Evolutionary conservation across 1,140 invertebrate species (phyloP).

Genomic region (Helicoverpa zea): DNA sequence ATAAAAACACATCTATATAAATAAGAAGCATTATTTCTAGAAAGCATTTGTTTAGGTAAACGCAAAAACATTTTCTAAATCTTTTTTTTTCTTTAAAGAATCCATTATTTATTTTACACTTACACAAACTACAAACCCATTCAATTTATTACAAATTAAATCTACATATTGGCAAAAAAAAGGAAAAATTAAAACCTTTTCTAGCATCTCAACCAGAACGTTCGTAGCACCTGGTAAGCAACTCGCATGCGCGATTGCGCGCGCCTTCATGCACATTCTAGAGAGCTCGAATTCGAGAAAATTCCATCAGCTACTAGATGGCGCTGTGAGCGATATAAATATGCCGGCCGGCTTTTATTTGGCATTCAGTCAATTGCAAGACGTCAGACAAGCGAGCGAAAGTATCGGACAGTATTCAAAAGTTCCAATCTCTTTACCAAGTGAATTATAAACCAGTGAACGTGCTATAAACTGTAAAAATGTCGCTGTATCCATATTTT

Average conservation of each 20-base stretch:
- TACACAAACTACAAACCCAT: too few species aligned
- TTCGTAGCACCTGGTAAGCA: slow-evolving; percentile 17
- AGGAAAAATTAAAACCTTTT: background rate
- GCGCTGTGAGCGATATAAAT: slow-evolving; percentile 52
- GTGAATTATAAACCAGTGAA: background rate
- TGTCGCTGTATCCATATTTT: slow-evolving; percentile 69
- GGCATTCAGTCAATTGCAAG: slow-evolving; percentile 44
- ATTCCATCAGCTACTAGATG: slow-evolving; percentile 57
- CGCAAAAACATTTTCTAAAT: too few species aligned
- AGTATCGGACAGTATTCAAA: background rate
- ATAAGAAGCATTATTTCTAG: too few species aligned
- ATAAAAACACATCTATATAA: too few species aligned
- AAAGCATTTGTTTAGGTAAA: too few species aligned
- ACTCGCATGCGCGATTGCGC: background rate
- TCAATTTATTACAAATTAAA: too few species aligned
- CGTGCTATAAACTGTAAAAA: slow-evolving; percentile 48
- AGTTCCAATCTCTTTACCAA: background rate
- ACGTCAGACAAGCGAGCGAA: background rate
- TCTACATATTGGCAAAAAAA: background rate
- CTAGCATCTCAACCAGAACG: background rate
- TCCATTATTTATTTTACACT: too few species aligned
- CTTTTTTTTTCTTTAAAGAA: too few species aligned
- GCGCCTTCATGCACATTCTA: slow-evolving; percentile 45
- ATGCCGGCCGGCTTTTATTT: background rate
- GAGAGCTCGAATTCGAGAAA: slow-evolving; percentile 47